Conservation (phyloP, 2,797 vertebrate species). For the Cottoperca gobio region DNA sequence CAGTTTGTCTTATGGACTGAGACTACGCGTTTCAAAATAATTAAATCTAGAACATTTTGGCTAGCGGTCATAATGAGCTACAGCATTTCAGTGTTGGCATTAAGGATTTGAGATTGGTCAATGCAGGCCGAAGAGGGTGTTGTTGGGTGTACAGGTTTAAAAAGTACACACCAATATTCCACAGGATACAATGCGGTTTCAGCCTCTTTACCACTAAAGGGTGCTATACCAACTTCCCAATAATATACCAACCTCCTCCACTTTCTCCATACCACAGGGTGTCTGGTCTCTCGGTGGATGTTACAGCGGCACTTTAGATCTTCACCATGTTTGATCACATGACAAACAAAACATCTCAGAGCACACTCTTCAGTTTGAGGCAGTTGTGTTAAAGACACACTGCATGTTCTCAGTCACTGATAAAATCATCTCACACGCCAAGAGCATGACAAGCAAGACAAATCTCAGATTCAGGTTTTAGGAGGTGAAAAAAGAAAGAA, state of each 20-base stretch:
- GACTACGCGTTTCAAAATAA: conserved; percentile 17
- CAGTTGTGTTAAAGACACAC: conserved; percentile 58
- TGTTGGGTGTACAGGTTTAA: conserved; percentile 3
- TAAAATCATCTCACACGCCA: conserved; percentile 75
- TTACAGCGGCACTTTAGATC: conserved; percentile 3
- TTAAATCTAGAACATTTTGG: conserved; percentile 6
- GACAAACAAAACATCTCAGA: conserved; percentile 32
- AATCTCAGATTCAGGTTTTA: conserved; percentile 35
- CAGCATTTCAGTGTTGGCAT: conserved; percentile 3
- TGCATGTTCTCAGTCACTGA: conserved; percentile 45
- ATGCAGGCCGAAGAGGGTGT: conserved; percentile 25
- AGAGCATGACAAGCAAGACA: conserved; percentile 63
- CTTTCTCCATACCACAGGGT: neutral
- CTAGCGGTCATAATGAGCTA: neutral
- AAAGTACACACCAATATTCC: conserved; percentile 16
- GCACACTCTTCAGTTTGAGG: conserved; percentile 47
- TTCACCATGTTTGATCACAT: conserved; percentile 26
- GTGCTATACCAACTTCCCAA: neutral
- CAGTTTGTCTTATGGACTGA: conserved; percentile 28
- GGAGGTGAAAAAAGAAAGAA: conserved; percentile 52
- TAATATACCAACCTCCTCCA: conserved; percentile 10
- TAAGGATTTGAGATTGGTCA: conserved; percentile 9
- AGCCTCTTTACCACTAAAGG: conserved; percentile 2
- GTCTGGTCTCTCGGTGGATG: conserved; percentile 17
- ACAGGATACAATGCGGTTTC: conserved; percentile 6